A percentile compares a stretch with the other conserved stretches of the same genome.
Conservation (phyloP, 1,140 invertebrate genomes). For the Macrostomum lignano region DNA sequence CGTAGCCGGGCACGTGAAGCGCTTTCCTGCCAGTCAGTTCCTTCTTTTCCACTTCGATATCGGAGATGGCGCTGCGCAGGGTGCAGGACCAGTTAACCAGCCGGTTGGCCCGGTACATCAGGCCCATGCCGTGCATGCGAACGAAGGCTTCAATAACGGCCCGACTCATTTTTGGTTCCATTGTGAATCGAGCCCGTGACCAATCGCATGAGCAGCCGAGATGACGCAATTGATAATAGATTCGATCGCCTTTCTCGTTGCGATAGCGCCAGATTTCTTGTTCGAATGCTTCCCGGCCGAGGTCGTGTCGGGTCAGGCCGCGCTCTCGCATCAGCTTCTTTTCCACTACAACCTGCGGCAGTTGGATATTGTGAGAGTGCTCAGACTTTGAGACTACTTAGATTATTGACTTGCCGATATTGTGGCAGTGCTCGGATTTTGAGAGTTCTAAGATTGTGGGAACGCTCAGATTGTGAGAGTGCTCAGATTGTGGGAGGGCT, state of each 20-base stretch:
- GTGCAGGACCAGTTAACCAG: slow-evolving; percentile 93
- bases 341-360: slow-evolving; percentile 53
- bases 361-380: too few relatives aligned
- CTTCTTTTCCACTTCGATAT: slow-evolving; percentile 82
- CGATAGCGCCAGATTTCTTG: slow-evolving; percentile 77
- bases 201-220: slow-evolving; percentile 80
- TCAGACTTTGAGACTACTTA: too few relatives aligned
- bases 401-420: too few relatives aligned
- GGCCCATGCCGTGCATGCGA: slow-evolving; percentile 51
- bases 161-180: slow-evolving; percentile 48
- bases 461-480: too few relatives aligned
- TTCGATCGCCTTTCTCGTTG: slow-evolving; percentile 61
- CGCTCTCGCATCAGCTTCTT: slow-evolving; percentile 39
- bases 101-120: slow-evolving; percentile 65
- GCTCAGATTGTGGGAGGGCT: too few relatives aligned
- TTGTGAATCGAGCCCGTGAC: slow-evolving; percentile 67
- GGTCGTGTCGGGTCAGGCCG: slow-evolving; percentile 47
- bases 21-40: slow-evolving; percentile 63
- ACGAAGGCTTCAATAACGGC: slow-evolving; percentile 85
- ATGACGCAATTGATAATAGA: slow-evolving; percentile 60
- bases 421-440: too few relatives aligned
- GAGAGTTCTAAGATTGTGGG: too few relatives aligned
- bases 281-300: slow-evolving; percentile 63
- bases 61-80: slow-evolving; percentile 79
- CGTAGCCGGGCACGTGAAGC: slow-evolving; percentile 63